These are phyloP conservation scores for Melanchra persicariae DNA, from an alignment of 2,888 invertebrate genomes.

Conservation along the genomic window DNA sequence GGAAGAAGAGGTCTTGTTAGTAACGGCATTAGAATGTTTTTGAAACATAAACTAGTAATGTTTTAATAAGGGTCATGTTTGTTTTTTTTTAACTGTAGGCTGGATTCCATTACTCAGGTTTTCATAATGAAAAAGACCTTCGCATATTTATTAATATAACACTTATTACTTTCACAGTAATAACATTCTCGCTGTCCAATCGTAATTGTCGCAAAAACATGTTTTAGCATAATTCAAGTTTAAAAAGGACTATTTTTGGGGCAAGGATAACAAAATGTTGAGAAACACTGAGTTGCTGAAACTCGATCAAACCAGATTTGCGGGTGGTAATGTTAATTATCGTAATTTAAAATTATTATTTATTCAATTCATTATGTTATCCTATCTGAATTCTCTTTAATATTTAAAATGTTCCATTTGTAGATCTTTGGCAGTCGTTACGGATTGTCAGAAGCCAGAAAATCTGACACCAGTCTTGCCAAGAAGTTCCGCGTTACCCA, in stretches of 20 bases:
- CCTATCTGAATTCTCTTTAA: not conserved
- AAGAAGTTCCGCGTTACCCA: no score
- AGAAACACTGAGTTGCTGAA: constrained; percentile 29
- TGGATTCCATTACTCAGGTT: not conserved
- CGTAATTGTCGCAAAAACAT: constrained; percentile 12
- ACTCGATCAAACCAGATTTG: constrained; percentile 2
- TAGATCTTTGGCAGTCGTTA: no score
- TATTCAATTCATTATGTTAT: not conserved
- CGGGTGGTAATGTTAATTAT: not conserved
- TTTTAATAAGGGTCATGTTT: not conserved
- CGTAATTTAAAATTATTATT: no score
- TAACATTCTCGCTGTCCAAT: no score
- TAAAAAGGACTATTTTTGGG: not conserved
- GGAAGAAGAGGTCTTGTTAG: constrained; percentile 44
- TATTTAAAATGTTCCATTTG: not conserved
- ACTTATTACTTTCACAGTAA: not conserved
- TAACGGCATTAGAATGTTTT: not conserved
- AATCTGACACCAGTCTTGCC: no score
- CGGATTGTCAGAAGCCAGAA: no score
- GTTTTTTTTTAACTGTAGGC: not conserved
- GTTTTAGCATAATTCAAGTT: not conserved
- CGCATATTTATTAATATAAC: not conserved
- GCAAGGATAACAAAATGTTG: constrained; percentile 51
- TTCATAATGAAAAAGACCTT: not conserved
- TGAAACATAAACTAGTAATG: not conserved